A percentile compares a stretch with the other conserved stretches of the same genome.
Evolutionary conservation across 2,113 vertebrate genomes (phyloP).

Genomic region (Hiodon alosoides): DNA sequence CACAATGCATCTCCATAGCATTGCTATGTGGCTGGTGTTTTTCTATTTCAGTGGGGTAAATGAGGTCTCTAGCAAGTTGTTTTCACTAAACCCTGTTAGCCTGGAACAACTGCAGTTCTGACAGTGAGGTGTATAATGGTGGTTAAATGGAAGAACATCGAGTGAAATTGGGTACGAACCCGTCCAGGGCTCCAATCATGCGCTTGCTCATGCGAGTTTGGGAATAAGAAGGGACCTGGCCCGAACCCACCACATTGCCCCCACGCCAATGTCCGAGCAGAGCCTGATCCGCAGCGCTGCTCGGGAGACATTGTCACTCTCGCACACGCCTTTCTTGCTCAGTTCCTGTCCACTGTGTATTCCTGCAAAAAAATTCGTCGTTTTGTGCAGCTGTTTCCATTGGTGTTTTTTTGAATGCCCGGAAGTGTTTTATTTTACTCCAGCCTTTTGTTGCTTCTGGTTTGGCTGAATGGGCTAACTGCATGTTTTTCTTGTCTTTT

Average conservation of each 20-base stretch:
- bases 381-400: too few relatives aligned
- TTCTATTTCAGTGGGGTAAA: background rate
- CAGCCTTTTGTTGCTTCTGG: slow-evolving; percentile 1
- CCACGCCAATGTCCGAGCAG: slow-evolving; percentile 14
- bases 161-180: background rate
- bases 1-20: too few relatives aligned
- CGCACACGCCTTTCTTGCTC: slow-evolving; percentile 30
- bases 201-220: background rate
- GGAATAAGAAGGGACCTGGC: slow-evolving; percentile 23
- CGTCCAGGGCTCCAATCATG: background rate
- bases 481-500: slow-evolving; percentile 46
- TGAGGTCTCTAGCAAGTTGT: background rate
- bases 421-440: too few relatives aligned
- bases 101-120: background rate
- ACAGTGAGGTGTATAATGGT: too few relatives aligned
- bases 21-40: background rate
- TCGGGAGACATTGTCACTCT: background rate
- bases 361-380: too few relatives aligned
- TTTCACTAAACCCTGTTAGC: background rate
- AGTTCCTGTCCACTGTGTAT: slow-evolving; percentile 16
- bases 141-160: too few relatives aligned
- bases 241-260: background rate
- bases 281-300: background rate
- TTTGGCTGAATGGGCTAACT: slow-evolving; percentile 42
- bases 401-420: background rate